Base-by-base conservation (phyloP, 2,797 vertebrate species). In the Lepilemur ruficaudatus region DNA sequence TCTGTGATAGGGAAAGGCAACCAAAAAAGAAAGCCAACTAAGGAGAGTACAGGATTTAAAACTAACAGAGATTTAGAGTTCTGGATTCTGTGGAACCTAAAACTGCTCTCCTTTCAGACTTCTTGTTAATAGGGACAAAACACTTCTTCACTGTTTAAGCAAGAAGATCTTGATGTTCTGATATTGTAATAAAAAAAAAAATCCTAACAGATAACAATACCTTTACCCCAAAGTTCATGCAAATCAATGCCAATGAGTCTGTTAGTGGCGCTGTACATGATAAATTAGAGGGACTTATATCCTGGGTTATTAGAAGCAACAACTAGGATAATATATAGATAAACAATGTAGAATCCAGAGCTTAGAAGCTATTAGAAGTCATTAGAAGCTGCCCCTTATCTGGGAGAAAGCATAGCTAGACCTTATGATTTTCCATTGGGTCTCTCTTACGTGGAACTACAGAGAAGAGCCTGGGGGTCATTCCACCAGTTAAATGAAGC, bases 401-500 rank as follows among this genome's bases (percentile, higher is more conserved):
- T 75, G 13, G 13, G 81, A 93, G 75, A 95, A 97, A 92, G 82
- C 48, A 59, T 25, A 93, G 61, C 5, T 81, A 92, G 88, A 79
- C 63, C 65, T 72, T 65, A 48, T 72, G 67, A 48, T 91, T 95
- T 96, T 73, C 73, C 85, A 59, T 1, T 43, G n/a, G 20, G 28
- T 76, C 35, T 84, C 69, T 91, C 67, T 38, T 18, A 30, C 28
- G 18, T 88, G n/a, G 28, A 69, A 72, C 55, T 89, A 83, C 48
- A 96, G 88, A 73, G 20, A 94, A 88, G 48, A 93, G 67, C 78
- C 67, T 79, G 59, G 72, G 63, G 78, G 67, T 91, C 89, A 94
- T 95, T 94, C 82, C 23, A 78, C 69, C 59, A 69, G 43, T 95
- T 90, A 93, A 87, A 87, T 52, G 30, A 95, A 94, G 30, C 78